Evolutionary conservation across 2,113 vertebrate genomes (phyloP), one percentile per base, ranked within the genome.

Genomic region (Anseranas semipalmata): DNA sequence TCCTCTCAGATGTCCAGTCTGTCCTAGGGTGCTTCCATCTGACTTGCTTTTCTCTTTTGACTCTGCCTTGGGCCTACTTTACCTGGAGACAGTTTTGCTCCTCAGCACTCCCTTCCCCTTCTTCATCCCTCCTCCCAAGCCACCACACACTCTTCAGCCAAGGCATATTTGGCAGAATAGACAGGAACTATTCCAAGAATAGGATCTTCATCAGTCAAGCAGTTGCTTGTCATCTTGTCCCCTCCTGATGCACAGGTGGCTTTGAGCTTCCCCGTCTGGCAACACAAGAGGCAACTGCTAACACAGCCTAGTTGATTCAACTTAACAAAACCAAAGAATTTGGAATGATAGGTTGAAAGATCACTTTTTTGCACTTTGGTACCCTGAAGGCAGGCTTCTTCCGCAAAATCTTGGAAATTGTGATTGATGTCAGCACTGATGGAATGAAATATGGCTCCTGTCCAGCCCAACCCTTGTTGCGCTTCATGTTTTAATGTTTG

Each of bases 201-300:
- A 89, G 87, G 66, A 93, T 96, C 96, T 94, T 91, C 82, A 85
- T 58, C 94, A 93, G 81, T 94, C 89, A 89, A 82, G 71, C 87
- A 95, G 77, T 95, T 91, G 81, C 94, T 83, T 96, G 87, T 93
- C 66, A 79, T 91, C 91, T 96, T 76, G 70, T 96, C 87, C 66
- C 95, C 93, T 96, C 95, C 94, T 87, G 94, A 89, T 76, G 95
- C 55, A 50, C 85, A 96, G 93, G 95, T 95, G 91, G 85, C 89
- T 94, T 89, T 53, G 91, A 89, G 85, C 65, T 93, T 94, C 58
- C 81, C 93, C 4, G 30, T 95, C 84, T 97, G 95, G 94, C 93
- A 93, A 60, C 52, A 35, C 48, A 71, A 78, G 95, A 95, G 68
- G 39, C 93, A 95, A n/a, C 76, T 87, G 89, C 86, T 39, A 92